A percentile compares a stretch with the other conserved stretches of the same genome.
Conservation (phyloP, 1,140 invertebrate species). For the Nephotettix cincticeps region DNA sequence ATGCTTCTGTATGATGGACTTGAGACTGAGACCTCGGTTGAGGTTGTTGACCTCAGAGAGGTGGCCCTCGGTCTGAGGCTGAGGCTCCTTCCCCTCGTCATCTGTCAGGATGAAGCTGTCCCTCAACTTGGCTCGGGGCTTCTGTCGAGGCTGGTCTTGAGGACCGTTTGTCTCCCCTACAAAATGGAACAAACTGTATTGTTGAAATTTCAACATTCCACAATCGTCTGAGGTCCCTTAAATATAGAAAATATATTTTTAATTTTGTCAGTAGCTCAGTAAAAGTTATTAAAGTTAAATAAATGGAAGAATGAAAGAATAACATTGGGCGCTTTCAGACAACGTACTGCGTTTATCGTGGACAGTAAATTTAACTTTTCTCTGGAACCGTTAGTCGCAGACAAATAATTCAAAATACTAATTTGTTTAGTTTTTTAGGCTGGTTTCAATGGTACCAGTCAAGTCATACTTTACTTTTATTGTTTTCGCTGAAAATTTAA, state of each 20-base stretch:
- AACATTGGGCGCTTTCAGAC: too few relatives aligned
- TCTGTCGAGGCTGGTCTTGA: constrained; percentile 37
- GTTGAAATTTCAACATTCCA: too few relatives aligned
- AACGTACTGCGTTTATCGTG: too few relatives aligned
- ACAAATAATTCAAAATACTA: too few relatives aligned
- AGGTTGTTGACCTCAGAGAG: constrained; percentile 24
- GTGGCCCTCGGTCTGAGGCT: not conserved
- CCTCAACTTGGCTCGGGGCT: constrained; percentile 43
- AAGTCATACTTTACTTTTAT: too few relatives aligned
- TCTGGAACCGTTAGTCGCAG: too few relatives aligned
- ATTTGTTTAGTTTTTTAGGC: too few relatives aligned
- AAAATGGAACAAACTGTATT: not conserved
- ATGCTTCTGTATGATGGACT: constrained; percentile 43
- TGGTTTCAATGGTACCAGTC: too few relatives aligned
- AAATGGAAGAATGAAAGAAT: too few relatives aligned
- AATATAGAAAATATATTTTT: not conserved
- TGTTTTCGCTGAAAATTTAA: too few relatives aligned
- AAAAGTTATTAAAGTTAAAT: not conserved
- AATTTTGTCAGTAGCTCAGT: not conserved
- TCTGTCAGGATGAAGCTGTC: constrained; percentile 41
- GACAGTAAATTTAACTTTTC: too few relatives aligned
- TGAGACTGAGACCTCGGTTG: constrained; percentile 29
- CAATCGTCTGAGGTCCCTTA: too few relatives aligned
- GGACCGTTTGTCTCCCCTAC: constrained; percentile 27
- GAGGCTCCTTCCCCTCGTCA: constrained; percentile 21